A percentile compares a stretch with the other conserved stretches of the same genome.
Evolutionary conservation across 1,140 invertebrate species (phyloP).

Genomic region (Eriocheir sinensis): DNA sequence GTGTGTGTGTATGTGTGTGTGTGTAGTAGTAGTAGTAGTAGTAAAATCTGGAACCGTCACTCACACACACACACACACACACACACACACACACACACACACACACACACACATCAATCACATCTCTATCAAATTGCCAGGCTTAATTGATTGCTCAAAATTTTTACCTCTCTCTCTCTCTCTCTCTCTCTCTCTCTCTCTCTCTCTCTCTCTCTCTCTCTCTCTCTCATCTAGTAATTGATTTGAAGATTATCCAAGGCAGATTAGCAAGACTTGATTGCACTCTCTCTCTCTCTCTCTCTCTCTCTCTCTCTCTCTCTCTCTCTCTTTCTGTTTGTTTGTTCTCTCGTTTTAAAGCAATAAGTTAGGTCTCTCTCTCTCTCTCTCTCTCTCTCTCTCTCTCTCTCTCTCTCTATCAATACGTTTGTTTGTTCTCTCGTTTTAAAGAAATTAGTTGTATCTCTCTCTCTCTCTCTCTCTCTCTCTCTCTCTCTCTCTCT

Average conservation of each 20-base stretch:
- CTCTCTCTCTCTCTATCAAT: neutral
- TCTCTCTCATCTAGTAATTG: neutral
- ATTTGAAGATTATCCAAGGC: too few species aligned
- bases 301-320: constrained; percentile 44
- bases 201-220: neutral
- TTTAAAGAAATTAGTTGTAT: too few species aligned
- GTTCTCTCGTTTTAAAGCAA: too few species aligned
- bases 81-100: constrained; percentile 42
- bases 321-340: neutral
- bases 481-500: too few species aligned
- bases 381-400: constrained; percentile 37
- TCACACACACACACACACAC: constrained; percentile 34
- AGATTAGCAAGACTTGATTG: too few species aligned
- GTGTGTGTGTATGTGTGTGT: too few species aligned
- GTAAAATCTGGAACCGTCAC: too few species aligned
- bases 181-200: neutral
- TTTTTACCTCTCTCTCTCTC: too few species aligned
- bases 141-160: neutral
- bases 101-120: too few species aligned
- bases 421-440: too few species aligned
- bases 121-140: neutral
- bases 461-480: too few species aligned
- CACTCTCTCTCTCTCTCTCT: neutral
- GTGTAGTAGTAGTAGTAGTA: too few species aligned
- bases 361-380: constrained; percentile 27